Evolutionary conservation across 2,113 vertebrate species (phyloP).

Genomic region (Pseudorhombus dupliciocellatus): DNA sequence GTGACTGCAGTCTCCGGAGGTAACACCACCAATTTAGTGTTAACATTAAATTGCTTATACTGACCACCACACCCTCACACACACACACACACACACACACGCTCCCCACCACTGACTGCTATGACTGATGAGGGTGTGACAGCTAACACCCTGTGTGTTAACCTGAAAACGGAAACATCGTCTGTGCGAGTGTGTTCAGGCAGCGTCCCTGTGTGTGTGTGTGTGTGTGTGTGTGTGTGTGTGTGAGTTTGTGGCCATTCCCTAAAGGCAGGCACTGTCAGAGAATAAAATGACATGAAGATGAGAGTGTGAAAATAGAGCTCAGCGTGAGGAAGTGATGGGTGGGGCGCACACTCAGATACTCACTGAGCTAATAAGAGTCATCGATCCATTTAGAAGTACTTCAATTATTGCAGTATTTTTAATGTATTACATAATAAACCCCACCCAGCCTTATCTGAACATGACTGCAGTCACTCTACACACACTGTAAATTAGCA

Average conservation of each 20-base stretch:
- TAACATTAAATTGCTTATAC: background rate
- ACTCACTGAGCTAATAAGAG: background rate
- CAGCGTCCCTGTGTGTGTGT: background rate
- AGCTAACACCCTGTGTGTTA: constrained; percentile 42
- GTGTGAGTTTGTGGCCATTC: no score
- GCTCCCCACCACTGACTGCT: constrained; percentile 13
- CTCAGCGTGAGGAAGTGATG: background rate
- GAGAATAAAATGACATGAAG: background rate
- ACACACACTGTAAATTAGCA: no score
- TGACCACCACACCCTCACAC: constrained; percentile 41
- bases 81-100: constrained; percentile 24
- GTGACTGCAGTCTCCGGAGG: no score
- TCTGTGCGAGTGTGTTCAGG: background rate
- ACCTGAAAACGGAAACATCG: constrained; percentile 49
- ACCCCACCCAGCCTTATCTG: background rate
- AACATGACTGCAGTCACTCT: no score
- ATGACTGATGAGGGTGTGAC: constrained; percentile 47
- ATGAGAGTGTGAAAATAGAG: background rate
- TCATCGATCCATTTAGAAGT: background rate
- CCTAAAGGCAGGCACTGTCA: no score
- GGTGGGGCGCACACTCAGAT: background rate
- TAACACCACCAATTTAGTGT: background rate
- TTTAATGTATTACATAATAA: background rate
- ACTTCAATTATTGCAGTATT: background rate
- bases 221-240: no score